Evolutionary conservation across 2,113 vertebrate genomes (phyloP).

Genomic region (Epinephelus cyanopodus): DNA sequence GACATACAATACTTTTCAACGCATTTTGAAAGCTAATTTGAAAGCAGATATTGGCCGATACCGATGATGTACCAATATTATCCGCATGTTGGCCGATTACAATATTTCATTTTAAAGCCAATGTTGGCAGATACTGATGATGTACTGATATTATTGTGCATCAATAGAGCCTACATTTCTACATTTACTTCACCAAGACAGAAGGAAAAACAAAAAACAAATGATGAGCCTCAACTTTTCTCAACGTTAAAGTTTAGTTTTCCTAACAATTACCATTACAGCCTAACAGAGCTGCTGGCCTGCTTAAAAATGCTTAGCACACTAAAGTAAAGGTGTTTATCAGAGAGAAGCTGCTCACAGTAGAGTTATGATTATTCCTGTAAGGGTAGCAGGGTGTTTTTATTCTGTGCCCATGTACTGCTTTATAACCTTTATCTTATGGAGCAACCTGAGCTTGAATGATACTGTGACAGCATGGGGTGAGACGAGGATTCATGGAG

Average conservation of each 20-base stretch:
- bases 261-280: neutral
- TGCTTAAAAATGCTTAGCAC: neutral
- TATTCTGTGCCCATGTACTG: neutral
- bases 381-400: slow-evolving; percentile 20
- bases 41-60: too few species aligned
- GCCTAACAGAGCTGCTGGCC: neutral
- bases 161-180: neutral
- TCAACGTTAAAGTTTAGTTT: neutral
- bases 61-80: too few species aligned
- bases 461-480: slow-evolving; percentile 11
- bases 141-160: too few species aligned
- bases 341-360: neutral
- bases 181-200: neutral
- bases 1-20: too few species aligned
- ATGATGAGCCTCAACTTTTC: neutral
- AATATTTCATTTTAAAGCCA: too few species aligned
- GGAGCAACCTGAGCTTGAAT: slow-evolving; percentile 2
- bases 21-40: too few species aligned
- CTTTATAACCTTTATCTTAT: slow-evolving; percentile 2
- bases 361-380: neutral
- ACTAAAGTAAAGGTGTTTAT: neutral
- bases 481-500: slow-evolving; percentile 16
- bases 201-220: neutral
- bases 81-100: too few species aligned
- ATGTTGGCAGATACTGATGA: too few species aligned